Conservation (phyloP, 2,888 invertebrate species). For the Nomada ferruginata region DNA sequence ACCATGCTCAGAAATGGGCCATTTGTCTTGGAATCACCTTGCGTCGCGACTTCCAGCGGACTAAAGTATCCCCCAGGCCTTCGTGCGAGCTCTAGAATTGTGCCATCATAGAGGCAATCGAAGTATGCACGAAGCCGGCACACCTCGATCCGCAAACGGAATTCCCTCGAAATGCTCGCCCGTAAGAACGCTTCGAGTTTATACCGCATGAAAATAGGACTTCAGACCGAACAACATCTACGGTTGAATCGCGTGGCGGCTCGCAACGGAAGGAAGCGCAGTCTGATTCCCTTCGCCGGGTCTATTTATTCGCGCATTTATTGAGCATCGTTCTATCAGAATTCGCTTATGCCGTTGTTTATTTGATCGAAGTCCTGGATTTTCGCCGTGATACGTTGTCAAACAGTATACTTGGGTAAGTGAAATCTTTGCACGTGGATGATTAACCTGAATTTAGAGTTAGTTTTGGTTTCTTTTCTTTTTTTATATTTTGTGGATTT, state of each 20-base stretch:
- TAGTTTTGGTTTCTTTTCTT: too few relatives aligned
- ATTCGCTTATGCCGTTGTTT: neutral
- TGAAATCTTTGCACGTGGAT: too few relatives aligned
- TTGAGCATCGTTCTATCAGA: constrained; percentile 2
- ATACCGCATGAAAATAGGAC: constrained; percentile 48
- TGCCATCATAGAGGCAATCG: constrained; percentile 44
- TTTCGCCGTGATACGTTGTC: too few relatives aligned
- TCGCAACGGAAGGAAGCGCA: constrained; percentile 7
- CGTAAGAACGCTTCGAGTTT: constrained; percentile 48
- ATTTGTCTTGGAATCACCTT: constrained; percentile 30
- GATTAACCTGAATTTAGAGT: too few relatives aligned
- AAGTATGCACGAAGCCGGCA: constrained; percentile 27
- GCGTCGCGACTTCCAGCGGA: constrained; percentile 3
- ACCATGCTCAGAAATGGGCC: neutral
- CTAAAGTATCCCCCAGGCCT: constrained; percentile 5
- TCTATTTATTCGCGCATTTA: constrained; percentile 27
- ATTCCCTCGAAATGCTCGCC: constrained; percentile 45
- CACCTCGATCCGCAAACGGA: constrained; percentile 43
- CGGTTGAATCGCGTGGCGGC: constrained; percentile 4
- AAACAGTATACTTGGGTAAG: too few relatives aligned
- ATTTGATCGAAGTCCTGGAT: neutral
- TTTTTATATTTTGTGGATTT: too few relatives aligned
- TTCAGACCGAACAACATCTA: constrained; percentile 47
- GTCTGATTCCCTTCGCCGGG: neutral
- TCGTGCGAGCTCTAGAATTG: constrained; percentile 36